A percentile compares a stretch with the other conserved stretches of the same genome.
phyloP scores from a whole-genome alignment of 2,888 invertebrate species.

The Volucella zonaria region DNA sequence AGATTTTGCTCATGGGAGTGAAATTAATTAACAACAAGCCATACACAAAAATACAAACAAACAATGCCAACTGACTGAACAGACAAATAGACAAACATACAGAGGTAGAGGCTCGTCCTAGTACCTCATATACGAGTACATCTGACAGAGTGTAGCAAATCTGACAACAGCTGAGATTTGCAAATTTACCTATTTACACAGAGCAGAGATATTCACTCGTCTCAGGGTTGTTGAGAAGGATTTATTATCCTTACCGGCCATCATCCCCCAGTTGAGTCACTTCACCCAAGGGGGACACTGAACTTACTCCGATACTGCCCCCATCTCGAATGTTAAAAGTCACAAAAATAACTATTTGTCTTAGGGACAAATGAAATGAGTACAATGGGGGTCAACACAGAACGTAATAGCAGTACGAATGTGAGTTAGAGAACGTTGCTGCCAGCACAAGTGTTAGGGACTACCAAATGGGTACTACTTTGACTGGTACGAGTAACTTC shows the following conservation, averaged over 20 bases:
- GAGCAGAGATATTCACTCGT: constrained; percentile 58
- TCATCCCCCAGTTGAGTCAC: background rate
- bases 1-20: constrained; percentile 65
- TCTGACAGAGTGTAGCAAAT: constrained; percentile 23
- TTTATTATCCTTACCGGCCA: constrained; percentile 44
- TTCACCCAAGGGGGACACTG: background rate
- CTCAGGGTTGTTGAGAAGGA: constrained; percentile 48
- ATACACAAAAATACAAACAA: constrained; percentile 63
- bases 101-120: background rate
- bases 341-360: constrained; percentile 69
- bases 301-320: constrained; percentile 19
- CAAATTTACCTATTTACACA: constrained; percentile 60
- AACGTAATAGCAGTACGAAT: constrained; percentile 24
- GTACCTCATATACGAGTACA: background rate
- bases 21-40: constrained; percentile 70
- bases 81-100: constrained; percentile 23
- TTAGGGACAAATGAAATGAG: constrained; percentile 49
- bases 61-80: constrained; percentile 34
- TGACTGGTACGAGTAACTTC: constrained; percentile 39
- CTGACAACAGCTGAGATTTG: constrained; percentile 71
- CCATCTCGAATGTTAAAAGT: constrained; percentile 63
- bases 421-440: background rate
- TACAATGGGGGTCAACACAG: constrained; percentile 54
- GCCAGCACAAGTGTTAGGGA: background rate
- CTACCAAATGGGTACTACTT: constrained; percentile 6